Base-by-base conservation (phyloP, 1,140 invertebrate genomes). In the Hirudo medicinalis region DNA sequence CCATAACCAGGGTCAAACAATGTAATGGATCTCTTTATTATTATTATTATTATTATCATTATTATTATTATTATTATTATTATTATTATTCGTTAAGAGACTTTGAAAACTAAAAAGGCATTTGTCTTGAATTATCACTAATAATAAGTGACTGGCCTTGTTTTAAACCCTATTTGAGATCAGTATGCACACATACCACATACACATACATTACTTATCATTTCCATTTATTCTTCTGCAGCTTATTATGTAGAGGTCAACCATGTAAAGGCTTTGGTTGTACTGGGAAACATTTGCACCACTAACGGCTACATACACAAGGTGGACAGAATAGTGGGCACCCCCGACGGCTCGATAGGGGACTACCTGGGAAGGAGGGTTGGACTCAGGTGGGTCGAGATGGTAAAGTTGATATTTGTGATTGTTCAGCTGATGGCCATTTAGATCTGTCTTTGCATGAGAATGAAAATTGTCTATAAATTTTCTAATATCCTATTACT, bases 241-340 rank as follows among this genome's bases (percentile, higher is more conserved):
- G 72, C 25, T 55, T 11, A 54, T 20, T 72, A 32, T 55, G 67
- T 72, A 0, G 72, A 72, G 55, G 72, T 72, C 1, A 55, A 72
- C 54, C 67, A 72, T 32, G 72, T 72, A 32, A 40, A 40, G 54
- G 72, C 72, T 32, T 55, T 36, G 22, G 53, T 72, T 19, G 36
- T 55, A 15, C 0, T 70, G 20, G 5, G 29, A 40, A 66, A 70
- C 53, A 71, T 69, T 9, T 72, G 72, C 49, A 54, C 67, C 15
- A 72, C 32, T 19, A 72, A 72, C 36, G 72, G 72, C 40, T 36
- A 70, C 66, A 55, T 72, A 25, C 68, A 72, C 72, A 69, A 72
- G 43, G 36, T 72, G 17, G 32, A 70, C 67, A 60, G 19, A 0
- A 68, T 72, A 2, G 67, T 72, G 19, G 72, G 72, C 53, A 55